A percentile compares a stretch with the other conserved stretches of the same genome.
Evolutionary conservation across 2,113 vertebrate species (phyloP).

Genomic region (Paradoxurus hermaphroditus): DNA sequence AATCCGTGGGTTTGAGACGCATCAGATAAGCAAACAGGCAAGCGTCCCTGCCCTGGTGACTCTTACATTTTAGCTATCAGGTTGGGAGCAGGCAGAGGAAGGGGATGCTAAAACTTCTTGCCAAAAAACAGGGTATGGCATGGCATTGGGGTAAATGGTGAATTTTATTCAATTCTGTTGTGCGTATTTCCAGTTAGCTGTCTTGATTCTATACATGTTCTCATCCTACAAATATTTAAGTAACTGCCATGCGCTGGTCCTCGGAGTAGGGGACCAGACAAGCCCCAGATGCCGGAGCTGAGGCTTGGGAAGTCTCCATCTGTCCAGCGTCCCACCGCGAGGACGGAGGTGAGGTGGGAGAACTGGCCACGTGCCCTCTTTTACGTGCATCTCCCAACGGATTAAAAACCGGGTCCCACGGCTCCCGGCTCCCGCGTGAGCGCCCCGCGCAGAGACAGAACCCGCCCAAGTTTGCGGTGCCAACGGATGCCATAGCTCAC

Average conservation of each 20-base stretch:
- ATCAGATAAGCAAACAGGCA: background rate
- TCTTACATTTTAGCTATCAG: background rate
- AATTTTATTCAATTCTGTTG: fast-evolving
- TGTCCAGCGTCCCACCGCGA: background rate
- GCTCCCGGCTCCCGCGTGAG: fast-evolving
- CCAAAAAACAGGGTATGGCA: background rate
- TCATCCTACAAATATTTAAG: background rate
- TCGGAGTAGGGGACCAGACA: background rate
- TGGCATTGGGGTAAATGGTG: background rate
- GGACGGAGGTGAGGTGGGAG: too few species aligned
- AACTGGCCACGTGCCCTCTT: fast-evolving
- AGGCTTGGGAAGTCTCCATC: background rate
- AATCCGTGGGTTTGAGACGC: background rate
- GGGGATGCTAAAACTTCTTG: background rate
- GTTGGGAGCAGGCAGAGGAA: background rate
- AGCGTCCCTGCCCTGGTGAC: background rate
- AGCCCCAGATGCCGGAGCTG: background rate
- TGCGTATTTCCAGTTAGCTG: background rate
- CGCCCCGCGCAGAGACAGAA: fast-evolving
- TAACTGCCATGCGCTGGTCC: background rate
- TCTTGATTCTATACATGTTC: background rate
- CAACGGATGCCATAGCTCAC: background rate
- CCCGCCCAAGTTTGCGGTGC: background rate
- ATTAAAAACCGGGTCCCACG: background rate
- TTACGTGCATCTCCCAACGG: fast-evolving